These are phyloP conservation scores for Notarius lentiginosus DNA, from an alignment of 2,113 vertebrate genomes.

Conservation along the genomic window DNA sequence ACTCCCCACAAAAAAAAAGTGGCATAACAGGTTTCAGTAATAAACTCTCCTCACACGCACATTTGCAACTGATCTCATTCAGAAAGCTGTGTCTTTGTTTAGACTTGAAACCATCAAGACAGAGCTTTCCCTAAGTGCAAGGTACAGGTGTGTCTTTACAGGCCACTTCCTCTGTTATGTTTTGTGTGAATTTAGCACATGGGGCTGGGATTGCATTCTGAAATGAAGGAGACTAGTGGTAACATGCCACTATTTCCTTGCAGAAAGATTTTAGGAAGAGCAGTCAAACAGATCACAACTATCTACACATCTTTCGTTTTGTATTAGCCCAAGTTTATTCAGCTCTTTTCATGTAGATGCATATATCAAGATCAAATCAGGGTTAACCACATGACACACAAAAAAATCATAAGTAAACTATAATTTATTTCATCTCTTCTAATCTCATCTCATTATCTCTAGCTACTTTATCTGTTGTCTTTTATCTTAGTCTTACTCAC, in stretches of 20 bases:
- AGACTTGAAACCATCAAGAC: conserved; percentile 19
- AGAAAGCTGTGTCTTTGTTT: conserved; percentile 23
- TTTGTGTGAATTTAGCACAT: not conserved
- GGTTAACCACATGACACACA: not conserved
- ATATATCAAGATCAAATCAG: not conserved
- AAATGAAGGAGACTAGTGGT: not conserved
- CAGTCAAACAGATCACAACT: not conserved
- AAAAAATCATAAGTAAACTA: not conserved
- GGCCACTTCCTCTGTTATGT: not conserved
- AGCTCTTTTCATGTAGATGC: not conserved
- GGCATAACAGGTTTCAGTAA: conserved; percentile 18
- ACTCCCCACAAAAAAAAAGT: not conserved
- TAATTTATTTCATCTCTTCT: not conserved
- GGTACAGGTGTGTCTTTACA: conserved; percentile 17
- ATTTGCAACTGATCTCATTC: not conserved
- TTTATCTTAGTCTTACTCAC: not conserved
- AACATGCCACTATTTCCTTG: not conserved
- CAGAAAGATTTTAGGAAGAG: not conserved
- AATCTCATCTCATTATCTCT: too few species aligned
- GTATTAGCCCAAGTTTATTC: conserved; percentile 20
- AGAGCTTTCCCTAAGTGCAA: not conserved
- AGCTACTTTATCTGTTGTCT: not conserved
- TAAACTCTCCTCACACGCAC: not conserved
- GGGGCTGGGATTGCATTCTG: not conserved
- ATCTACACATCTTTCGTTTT: not conserved